Evolutionary conservation across 2,888 invertebrate genomes (phyloP).

Genomic region (Diplazon laetatorius): DNA sequence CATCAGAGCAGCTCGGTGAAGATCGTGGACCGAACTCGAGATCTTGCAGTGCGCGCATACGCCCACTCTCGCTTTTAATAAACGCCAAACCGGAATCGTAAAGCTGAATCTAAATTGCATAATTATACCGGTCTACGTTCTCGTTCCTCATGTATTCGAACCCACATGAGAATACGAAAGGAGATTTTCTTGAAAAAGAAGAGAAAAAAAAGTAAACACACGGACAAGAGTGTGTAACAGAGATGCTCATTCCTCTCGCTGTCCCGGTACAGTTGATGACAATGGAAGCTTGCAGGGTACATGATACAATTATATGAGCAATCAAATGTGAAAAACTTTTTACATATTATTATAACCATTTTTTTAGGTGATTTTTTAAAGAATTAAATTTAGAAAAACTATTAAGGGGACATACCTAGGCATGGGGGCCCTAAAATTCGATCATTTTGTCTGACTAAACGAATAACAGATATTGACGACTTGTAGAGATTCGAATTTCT

Average conservation of each 20-base stretch:
- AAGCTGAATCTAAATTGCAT: conserved; percentile 80
- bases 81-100: conserved; percentile 78
- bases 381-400: no score
- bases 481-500: no score
- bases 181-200: conserved; percentile 15
- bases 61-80: conserved; percentile 80
- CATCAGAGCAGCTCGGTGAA: conserved; percentile 30
- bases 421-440: no score
- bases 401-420: no score
- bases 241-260: conserved; percentile 19
- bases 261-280: not conserved
- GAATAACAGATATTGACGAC: no score
- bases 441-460: no score
- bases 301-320: no score
- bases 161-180: conserved; percentile 6
- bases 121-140: conserved; percentile 76
- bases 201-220: no score
- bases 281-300: no score
- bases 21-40: conserved; percentile 30
- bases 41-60: conserved; percentile 65
- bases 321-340: no score
- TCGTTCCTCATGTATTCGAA: conserved; percentile 48
- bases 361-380: no score
- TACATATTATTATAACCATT: no score
- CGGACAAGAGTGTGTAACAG: conserved; percentile 4